Percentiles rank a stretch among this genome's conserved stretches.
Evolutionary conservation across 2,797 vertebrate genomes (phyloP).

Genomic region (Limosa lapponica): DNA sequence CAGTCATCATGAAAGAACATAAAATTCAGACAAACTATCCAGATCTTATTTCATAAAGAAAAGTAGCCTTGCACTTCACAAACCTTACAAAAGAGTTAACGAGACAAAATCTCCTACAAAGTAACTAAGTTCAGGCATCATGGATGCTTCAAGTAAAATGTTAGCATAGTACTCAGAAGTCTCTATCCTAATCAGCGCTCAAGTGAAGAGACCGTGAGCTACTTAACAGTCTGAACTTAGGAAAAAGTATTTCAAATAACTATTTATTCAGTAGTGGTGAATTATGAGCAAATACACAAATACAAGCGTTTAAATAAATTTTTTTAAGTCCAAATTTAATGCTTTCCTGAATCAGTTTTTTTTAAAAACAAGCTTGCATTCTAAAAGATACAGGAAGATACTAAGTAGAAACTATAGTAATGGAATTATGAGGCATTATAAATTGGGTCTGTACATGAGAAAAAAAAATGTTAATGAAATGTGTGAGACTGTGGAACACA

Average conservation of each 20-base stretch:
- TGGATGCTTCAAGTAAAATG: background rate
- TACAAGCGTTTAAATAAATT: background rate
- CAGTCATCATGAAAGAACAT: background rate
- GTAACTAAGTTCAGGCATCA: background rate
- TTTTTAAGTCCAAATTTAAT: background rate
- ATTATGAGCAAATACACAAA: background rate
- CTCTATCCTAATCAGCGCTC: background rate
- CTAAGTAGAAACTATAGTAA: background rate
- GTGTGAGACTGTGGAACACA: background rate
- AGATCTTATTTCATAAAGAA: background rate
- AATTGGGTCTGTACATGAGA: background rate
- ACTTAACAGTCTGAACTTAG: background rate
- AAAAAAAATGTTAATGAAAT: background rate
- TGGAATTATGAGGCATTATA: background rate
- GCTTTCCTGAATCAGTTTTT: background rate
- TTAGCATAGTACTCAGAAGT: background rate
- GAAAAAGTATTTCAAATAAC: background rate
- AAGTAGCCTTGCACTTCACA: background rate
- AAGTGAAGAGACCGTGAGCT: background rate
- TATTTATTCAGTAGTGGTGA: background rate
- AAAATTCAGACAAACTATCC: background rate
- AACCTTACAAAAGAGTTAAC: background rate
- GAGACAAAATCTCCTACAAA: background rate
- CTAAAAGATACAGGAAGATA: background rate
- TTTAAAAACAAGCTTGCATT: background rate